Evolutionary conservation across 2,113 vertebrate species (phyloP).

Genomic region (Scatophagus argus): DNA sequence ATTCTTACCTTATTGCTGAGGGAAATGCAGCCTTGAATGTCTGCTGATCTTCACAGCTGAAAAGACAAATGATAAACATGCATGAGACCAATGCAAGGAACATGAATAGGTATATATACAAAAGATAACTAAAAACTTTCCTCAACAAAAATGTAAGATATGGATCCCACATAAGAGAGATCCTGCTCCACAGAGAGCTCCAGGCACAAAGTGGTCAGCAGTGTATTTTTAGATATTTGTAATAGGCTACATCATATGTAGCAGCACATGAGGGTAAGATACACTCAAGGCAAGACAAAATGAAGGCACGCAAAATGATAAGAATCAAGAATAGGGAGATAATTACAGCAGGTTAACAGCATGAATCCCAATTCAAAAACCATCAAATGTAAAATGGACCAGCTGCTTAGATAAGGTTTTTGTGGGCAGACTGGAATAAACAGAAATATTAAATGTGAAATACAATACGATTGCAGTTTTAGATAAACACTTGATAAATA

Average conservation of each 20-base stretch:
- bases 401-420: neutral
- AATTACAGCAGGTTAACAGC: constrained; percentile 22
- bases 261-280: constrained; percentile 23
- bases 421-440: neutral
- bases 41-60: constrained; percentile 77
- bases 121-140: neutral
- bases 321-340: constrained; percentile 11
- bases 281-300: constrained; percentile 17
- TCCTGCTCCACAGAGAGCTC: neutral
- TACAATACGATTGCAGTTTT: neutral
- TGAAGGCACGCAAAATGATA: constrained; percentile 28
- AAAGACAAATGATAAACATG: constrained; percentile 49
- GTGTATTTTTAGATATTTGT: constrained; percentile 30
- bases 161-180: neutral
- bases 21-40: constrained; percentile 61
- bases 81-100: constrained; percentile 16
- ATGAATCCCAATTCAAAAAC: constrained; percentile 22
- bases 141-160: neutral
- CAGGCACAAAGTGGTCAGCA: constrained; percentile 2
- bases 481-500: neutral
- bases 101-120: neutral
- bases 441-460: neutral
- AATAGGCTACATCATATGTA: constrained; percentile 14
- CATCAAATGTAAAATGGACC: neutral
- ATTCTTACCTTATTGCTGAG: constrained; percentile 74